A percentile compares a stretch with the other conserved stretches of the same genome.
phyloP scores from a whole-genome alignment of 2,797 vertebrate species.

The Tragopan temminckii region DNA sequence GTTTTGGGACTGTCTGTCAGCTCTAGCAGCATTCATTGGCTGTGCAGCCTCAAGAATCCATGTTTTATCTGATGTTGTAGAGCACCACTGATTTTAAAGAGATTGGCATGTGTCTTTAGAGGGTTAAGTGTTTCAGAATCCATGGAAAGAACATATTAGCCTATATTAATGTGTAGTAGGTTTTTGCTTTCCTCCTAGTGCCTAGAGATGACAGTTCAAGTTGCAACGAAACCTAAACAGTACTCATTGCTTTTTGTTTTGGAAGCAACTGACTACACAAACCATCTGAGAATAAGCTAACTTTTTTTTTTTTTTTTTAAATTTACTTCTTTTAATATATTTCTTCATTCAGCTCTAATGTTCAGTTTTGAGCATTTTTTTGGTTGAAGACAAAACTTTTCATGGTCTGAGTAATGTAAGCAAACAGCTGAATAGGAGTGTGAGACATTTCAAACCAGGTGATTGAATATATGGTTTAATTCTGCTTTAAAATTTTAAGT shows the following conservation, averaged over 20 bases:
- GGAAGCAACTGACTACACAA: not conserved
- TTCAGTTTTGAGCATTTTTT: not conserved
- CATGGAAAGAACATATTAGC: not conserved
- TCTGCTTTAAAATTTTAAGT: not conserved
- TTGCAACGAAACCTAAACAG: not conserved
- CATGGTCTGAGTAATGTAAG: not conserved
- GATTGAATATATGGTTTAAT: not conserved
- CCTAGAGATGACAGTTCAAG: not conserved
- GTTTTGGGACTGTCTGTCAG: rapidly evolving
- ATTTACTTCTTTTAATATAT: too few relatives aligned
- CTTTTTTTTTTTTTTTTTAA: too few relatives aligned
- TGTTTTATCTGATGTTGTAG: not conserved
- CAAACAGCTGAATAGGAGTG: not conserved
- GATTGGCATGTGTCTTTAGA: not conserved
- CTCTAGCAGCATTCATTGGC: not conserved
- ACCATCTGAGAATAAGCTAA: not conserved
- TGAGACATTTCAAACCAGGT: not conserved
- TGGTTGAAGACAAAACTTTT: not conserved
- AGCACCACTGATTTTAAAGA: not conserved
- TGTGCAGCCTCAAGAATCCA: not conserved
- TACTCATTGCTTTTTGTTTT: not conserved
- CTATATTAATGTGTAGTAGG: too few relatives aligned
- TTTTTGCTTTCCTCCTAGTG: too few relatives aligned
- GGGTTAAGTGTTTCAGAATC: not conserved
- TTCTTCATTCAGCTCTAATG: not conserved